These are phyloP conservation scores for Meteorus cinctellus DNA, from an alignment of 2,888 invertebrate species.

Conservation along the genomic window DNA sequence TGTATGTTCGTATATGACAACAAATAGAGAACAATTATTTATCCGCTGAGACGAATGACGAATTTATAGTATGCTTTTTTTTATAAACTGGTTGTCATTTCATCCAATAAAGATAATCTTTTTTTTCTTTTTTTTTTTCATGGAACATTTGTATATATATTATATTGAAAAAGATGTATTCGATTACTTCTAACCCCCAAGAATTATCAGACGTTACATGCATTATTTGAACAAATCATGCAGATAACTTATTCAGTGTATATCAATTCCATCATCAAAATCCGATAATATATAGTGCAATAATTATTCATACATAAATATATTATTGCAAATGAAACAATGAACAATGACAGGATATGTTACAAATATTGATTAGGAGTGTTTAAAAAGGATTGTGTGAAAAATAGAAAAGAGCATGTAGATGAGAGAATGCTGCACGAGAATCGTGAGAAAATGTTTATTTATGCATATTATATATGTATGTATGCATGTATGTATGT, in stretches of 20 bases:
- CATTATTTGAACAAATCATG: constrained; percentile 47
- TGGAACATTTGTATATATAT: background rate
- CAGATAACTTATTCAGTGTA: constrained; percentile 47
- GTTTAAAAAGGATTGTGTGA: constrained; percentile 36
- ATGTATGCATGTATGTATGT: background rate
- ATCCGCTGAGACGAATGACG: background rate
- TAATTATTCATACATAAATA: no score
- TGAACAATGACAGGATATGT: constrained; percentile 18
- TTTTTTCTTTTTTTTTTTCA: constrained; percentile 7
- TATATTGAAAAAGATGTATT: background rate
- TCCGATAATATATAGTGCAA: no score
- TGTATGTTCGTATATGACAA: constrained; percentile 34
- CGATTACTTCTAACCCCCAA: background rate
- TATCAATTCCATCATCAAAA: constrained; percentile 46
- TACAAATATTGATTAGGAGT: constrained; percentile 40
- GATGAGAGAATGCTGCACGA: constrained; percentile 33
- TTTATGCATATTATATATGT: constrained; percentile 24
- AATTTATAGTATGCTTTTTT: background rate
- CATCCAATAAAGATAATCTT: constrained; percentile 6
- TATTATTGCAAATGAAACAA: constrained; percentile 24
- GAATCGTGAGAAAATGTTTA: constrained; percentile 45
- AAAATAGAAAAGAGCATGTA: constrained; percentile 46
- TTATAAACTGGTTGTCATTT: background rate
- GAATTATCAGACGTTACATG: constrained; percentile 30
- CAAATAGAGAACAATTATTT: background rate